Base-by-base conservation (phyloP, 2,888 invertebrate genomes). In the Glyphotaelius pellucidus region DNA sequence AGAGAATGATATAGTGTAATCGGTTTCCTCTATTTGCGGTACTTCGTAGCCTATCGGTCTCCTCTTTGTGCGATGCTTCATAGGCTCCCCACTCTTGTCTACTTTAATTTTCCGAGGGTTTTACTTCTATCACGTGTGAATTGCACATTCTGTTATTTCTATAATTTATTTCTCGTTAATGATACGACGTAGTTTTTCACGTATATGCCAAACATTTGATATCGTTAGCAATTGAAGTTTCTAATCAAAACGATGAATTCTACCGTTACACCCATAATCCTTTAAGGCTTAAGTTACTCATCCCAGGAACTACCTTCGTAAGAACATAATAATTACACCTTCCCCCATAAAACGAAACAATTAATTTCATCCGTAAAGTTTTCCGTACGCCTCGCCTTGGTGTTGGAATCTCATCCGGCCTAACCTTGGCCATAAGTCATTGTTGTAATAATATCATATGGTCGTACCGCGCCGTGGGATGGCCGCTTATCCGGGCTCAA, bases 321-420 rank as follows among this genome's bases (percentile, higher is more conserved):
- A 67, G 67, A 67, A 67, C 67, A 67, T 67, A 67, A 67, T 67
- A 67, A 67, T 67, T 67, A 67, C 67, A 67, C 67, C 67, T 67
- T 67, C 67, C 67, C 67, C 67, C 67, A 25, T 67, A 67, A 67
- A 67, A 67, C 25, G 67, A 67, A 67, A 67, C 67, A 67, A 67
- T 67, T 67, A 67, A 67, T 67, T 67, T 67, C 67, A 67, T 67
- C 67, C 67, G 67, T 67, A 67, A 67, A 67, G 67, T 67, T 67
- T 67, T 67, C 67, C 42, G 38, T 86, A 3, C 30, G 86, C 86
- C 25, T 25, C 32, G 38, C 14, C 30, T 86, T n/a, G 86, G 42
- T 38, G 38, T 86, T 86, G 14, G 86, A 42, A 86, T 86, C 86
- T 42, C 86, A 86, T 42, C 86, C 86, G 86, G 15, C 86, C 42